phyloP scores from a whole-genome alignment of 2,797 vertebrate genomes.

The Chiloscyllium punctatum region DNA sequence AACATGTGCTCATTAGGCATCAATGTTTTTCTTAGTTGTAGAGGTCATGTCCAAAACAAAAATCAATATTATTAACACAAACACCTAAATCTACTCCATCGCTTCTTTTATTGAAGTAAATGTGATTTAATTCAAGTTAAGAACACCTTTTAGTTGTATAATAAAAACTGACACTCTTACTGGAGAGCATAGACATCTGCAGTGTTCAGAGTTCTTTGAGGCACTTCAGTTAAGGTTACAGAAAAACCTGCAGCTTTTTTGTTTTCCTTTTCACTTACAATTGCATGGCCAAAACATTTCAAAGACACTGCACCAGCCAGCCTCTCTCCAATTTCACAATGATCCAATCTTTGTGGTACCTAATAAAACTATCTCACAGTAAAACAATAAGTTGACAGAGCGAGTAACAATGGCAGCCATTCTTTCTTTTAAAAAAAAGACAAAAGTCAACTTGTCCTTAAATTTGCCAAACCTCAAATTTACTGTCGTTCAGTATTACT shows the following conservation, averaged over 20 bases:
- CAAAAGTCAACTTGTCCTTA: constrained; percentile 49
- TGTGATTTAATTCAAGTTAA: constrained; percentile 45
- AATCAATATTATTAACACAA: constrained; percentile 12
- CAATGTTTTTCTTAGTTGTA: background rate
- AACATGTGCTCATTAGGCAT: background rate
- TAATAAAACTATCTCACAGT: constrained; percentile 51
- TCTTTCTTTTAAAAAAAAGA: constrained; percentile 40
- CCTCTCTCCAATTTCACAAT: constrained; percentile 60
- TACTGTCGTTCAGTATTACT: constrained; percentile 57
- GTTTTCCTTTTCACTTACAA: constrained; percentile 50
- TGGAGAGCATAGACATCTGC: constrained; percentile 53
- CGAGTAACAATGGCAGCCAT: constrained; percentile 51
- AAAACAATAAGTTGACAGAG: constrained; percentile 57
- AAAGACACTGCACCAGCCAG: constrained; percentile 58
- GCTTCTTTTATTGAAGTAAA: constrained; percentile 52
- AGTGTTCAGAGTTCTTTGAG: constrained; percentile 65
- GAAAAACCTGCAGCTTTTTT: constrained; percentile 55
- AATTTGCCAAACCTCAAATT: constrained; percentile 51
- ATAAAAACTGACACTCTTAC: constrained; percentile 46
- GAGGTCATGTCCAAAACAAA: background rate
- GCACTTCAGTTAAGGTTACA: constrained; percentile 73
- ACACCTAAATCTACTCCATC: constrained; percentile 46
- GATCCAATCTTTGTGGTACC: constrained; percentile 46
- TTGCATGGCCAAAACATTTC: constrained; percentile 43
- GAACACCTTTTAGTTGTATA: constrained; percentile 46